Conservation (phyloP, 1,140 invertebrate species). For the Dreissena polymorpha region DNA sequence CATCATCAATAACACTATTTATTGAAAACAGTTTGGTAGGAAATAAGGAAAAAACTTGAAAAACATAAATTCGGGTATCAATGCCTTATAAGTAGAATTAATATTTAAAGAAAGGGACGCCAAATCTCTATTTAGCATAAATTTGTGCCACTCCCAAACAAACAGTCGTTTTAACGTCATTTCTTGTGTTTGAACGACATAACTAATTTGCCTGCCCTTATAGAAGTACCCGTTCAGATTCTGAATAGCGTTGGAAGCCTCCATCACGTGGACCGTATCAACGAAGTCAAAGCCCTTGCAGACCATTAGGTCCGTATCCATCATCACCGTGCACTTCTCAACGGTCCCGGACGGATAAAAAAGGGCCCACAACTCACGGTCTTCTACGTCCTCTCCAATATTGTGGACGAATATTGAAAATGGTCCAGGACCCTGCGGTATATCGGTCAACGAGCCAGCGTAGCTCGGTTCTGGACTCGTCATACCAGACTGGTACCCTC, state of each 20-base stretch:
- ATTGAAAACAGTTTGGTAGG: too few species aligned
- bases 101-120: too few species aligned
- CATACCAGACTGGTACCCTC: background rate
- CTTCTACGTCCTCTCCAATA: slow-evolving; percentile 76
- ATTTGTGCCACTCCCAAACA: too few species aligned
- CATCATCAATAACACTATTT: too few species aligned
- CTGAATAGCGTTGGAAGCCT: slow-evolving; percentile 75
- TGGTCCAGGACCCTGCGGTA: slow-evolving; percentile 25
- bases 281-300: slow-evolving; percentile 78
- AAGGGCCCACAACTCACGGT: slow-evolving; percentile 72
- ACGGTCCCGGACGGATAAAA: slow-evolving; percentile 76
- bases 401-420: slow-evolving; percentile 76
- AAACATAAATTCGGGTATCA: too few species aligned
- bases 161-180: too few species aligned
- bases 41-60: too few species aligned
- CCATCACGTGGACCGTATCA: slow-evolving; percentile 76
- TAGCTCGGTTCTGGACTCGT: background rate
- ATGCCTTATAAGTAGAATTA: too few species aligned
- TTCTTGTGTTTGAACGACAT: slow-evolving; percentile 41
- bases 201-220: slow-evolving; percentile 47
- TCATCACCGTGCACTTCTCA: slow-evolving; percentile 75
- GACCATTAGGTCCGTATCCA: slow-evolving; percentile 65
- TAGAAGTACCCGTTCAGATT: slow-evolving; percentile 73
- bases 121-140: too few species aligned
- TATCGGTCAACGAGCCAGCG: background rate